Evolutionary conservation across 2,888 invertebrate species (phyloP), one percentile per base, ranked within the genome.

Genomic region (Troides aeacus): DNA sequence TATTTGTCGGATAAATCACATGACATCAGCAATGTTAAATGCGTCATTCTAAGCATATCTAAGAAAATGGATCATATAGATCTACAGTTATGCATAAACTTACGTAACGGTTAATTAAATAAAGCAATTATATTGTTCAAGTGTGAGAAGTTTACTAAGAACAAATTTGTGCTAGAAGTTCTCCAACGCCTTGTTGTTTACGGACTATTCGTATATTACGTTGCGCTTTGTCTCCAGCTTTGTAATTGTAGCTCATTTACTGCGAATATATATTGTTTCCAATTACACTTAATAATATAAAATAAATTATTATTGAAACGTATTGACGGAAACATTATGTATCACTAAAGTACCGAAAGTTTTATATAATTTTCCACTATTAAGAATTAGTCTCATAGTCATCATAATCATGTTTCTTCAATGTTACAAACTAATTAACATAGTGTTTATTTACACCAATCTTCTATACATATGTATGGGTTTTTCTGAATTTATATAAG

Each of bases 91-190:
- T 24, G 39, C 36, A 39, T 61, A 46, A 62, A 59, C 50, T 21
- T 17, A 66, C 8, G 62, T 10, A 24, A 50, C 24, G 6, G 62
- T 63, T 68, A 68, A 60, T 68, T 64, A 61, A 56, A 64, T 68
- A 36, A 69, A 64, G 64, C 42, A 69, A 69, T 69, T 65, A 62
- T 58, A 62, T 58, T 62, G 57, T 23, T 18, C 65, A 5, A 50
- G 65, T 65, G 65, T 62, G 46, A 62, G 62, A 50, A 64, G 56
- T 69, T 65, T 64, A 46, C 36, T 65, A 58, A 62, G 58, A 58
- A 60, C 62, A 62, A 65, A 57, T 65, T 69, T 69, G 65, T 62
- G 65, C 65, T 65, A 65, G 62, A 69, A 69, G 62, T 69, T 69
- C 61, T 17, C 61, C 62, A 62, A 62, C 69, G 69, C 65, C 65